Percentiles rank a stretch among this genome's conserved stretches.
Evolutionary conservation across 1,140 invertebrate species (phyloP).

Genomic region (Mactra quadrangularis): DNA sequence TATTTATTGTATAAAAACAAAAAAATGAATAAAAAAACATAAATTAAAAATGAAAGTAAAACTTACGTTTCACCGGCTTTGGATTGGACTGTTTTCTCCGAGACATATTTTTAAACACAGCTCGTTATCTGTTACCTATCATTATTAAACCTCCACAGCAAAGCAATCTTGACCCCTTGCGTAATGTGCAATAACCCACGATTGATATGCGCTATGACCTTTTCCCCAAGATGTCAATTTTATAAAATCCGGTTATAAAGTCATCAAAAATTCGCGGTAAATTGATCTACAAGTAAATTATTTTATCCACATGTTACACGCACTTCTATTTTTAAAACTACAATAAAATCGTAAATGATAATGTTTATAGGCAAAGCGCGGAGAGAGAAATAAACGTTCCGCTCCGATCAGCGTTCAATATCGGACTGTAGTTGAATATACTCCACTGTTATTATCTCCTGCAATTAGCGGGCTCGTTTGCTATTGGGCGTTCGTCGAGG

Average conservation of each 20-base stretch:
- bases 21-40: too few species aligned
- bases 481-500: slow-evolving; percentile 42
- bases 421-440: slow-evolving; percentile 39
- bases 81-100: slow-evolving; percentile 55
- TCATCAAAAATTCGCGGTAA: not conserved
- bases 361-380: not conserved
- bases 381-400: not conserved
- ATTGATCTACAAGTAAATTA: too few species aligned
- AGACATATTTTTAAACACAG: slow-evolving; percentile 41
- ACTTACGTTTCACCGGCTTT: slow-evolving; percentile 60
- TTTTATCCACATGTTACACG: slow-evolving; percentile 11
- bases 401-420: slow-evolving; percentile 37
- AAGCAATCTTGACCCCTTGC: slow-evolving; percentile 27
- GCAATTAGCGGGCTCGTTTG: slow-evolving; percentile 42
- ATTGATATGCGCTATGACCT: slow-evolving; percentile 46
- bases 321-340: not conserved
- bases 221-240: not conserved
- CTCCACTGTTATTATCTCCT: slow-evolving; percentile 24
- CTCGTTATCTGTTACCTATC: slow-evolving; percentile 2
- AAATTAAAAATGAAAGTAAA: not conserved
- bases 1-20: too few species aligned
- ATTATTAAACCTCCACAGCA: slow-evolving; percentile 51
- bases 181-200: slow-evolving; percentile 45
- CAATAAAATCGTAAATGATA: too few species aligned
- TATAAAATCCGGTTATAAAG: slow-evolving; percentile 12